phyloP scores from a whole-genome alignment of 2,113 vertebrate species.

The Callaeas wilsoni region DNA sequence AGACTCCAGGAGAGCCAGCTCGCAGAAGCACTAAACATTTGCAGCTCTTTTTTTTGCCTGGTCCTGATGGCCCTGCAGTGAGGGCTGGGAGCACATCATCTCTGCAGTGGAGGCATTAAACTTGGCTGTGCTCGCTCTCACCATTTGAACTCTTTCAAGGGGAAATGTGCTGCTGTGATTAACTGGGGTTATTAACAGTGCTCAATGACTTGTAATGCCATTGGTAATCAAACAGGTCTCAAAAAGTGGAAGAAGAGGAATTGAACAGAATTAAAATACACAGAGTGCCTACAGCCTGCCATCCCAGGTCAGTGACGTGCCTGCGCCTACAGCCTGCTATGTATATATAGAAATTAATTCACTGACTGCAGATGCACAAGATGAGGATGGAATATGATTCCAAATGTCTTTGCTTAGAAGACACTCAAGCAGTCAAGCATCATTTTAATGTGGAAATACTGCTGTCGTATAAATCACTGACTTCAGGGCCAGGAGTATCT shows the following conservation, averaged over 20 bases:
- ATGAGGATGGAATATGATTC: slow-evolving; percentile 7
- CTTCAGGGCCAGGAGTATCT: not conserved
- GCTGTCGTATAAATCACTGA: not conserved
- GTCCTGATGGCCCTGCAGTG: not conserved
- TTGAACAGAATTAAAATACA: not conserved
- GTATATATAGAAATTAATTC: slow-evolving; percentile 7
- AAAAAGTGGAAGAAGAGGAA: not conserved
- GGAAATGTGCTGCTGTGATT: slow-evolving; percentile 22
- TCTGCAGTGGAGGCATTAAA: not conserved
- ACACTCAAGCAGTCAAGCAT: not conserved
- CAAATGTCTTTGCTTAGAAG: slow-evolving; percentile 9
- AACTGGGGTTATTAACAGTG: slow-evolving; percentile 23
- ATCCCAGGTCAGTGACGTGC: not conserved
- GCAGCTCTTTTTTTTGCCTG: not conserved
- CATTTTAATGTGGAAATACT: slow-evolving; percentile 2
- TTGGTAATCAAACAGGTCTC: slow-evolving; percentile 21
- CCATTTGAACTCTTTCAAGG: slow-evolving; percentile 18
- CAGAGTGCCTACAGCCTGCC: not conserved
- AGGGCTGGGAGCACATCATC: not conserved
- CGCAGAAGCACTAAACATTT: not conserved
- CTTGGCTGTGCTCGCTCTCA: not conserved
- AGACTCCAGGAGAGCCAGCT: not conserved
- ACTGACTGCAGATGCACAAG: slow-evolving; percentile 16
- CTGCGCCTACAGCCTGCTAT: not conserved
- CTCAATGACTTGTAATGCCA: slow-evolving; percentile 19